A percentile compares a stretch with the other conserved stretches of the same genome.
Evolutionary conservation across 1,140 invertebrate genomes (phyloP).

Genomic region (Drosophila prosaltans): DNA sequence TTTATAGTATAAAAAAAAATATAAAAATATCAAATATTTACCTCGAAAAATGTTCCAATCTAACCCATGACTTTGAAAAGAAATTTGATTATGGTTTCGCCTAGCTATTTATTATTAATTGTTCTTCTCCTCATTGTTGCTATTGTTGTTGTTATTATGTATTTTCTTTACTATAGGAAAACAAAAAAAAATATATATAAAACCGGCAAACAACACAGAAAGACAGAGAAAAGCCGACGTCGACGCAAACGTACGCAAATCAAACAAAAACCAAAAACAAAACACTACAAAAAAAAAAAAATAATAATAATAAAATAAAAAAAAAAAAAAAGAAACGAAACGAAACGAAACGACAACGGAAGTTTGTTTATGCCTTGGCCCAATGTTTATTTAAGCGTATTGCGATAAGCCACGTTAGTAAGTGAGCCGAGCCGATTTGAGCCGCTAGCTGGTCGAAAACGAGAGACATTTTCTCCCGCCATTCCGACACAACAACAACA

Average conservation of each 20-base stretch:
- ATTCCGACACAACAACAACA: conserved; percentile 35
- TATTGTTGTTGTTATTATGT: conserved; percentile 9
- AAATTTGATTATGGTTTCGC: neutral
- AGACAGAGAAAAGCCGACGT: conserved; percentile 28
- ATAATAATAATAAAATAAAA: neutral
- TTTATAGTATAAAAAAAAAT: too few relatives aligned
- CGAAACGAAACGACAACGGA: conserved; percentile 61
- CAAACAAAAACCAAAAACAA: conserved; percentile 55
- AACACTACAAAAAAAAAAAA: conserved; percentile 23
- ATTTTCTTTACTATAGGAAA: too few relatives aligned
- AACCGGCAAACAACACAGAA: conserved; percentile 56
- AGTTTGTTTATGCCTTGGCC: conserved; percentile 74
- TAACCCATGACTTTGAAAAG: too few relatives aligned
- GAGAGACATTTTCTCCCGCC: conserved; percentile 1
- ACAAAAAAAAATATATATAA: neutral
- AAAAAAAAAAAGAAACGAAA: conserved; percentile 39
- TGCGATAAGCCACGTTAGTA: conserved; percentile 59
- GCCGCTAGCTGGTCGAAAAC: neutral
- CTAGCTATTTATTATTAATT: neutral
- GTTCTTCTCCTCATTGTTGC: neutral
- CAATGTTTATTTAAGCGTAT: conserved; percentile 70
- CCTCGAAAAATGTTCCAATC: neutral
- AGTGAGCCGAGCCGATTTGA: conserved; percentile 22
- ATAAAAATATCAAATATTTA: neutral
- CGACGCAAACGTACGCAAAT: conserved; percentile 46